phyloP scores from a whole-genome alignment of 2,888 invertebrate genomes.

The Agrilus biguttatus region DNA sequence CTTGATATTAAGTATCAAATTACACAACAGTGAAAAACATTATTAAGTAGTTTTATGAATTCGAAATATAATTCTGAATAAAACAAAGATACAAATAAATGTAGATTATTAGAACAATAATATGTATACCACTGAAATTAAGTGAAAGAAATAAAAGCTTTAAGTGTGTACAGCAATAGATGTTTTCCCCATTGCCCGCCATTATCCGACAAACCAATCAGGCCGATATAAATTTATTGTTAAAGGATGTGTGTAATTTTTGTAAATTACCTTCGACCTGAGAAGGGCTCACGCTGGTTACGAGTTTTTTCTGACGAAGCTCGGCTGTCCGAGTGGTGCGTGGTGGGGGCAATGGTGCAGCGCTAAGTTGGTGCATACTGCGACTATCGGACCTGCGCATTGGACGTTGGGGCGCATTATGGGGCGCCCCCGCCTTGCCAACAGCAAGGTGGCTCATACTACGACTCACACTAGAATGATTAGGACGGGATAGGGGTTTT shows the following conservation, averaged over 20 bases:
- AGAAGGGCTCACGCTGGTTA: constrained; percentile 22
- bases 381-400: constrained; percentile 30
- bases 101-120: no score
- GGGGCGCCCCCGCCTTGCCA: constrained; percentile 30
- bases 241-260: not conserved
- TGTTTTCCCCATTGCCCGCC: no score
- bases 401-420: constrained; percentile 26
- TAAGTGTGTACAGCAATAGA: no score
- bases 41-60: no score
- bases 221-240: not conserved
- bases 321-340: constrained; percentile 30
- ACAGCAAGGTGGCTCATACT: constrained; percentile 55
- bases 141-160: no score
- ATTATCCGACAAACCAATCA: not conserved
- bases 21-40: no score
- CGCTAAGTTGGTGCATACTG: constrained; percentile 30
- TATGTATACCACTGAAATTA: no score
- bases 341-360: constrained; percentile 23
- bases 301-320: constrained; percentile 29
- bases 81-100: no score
- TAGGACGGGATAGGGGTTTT: constrained; percentile 22
- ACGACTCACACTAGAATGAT: constrained; percentile 22
- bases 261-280: constrained; percentile 22
- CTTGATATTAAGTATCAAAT: no score
- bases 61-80: no score